Base-by-base conservation (phyloP, 92 coral and sea anemone species). In the Actinernus sp. region DNA sequence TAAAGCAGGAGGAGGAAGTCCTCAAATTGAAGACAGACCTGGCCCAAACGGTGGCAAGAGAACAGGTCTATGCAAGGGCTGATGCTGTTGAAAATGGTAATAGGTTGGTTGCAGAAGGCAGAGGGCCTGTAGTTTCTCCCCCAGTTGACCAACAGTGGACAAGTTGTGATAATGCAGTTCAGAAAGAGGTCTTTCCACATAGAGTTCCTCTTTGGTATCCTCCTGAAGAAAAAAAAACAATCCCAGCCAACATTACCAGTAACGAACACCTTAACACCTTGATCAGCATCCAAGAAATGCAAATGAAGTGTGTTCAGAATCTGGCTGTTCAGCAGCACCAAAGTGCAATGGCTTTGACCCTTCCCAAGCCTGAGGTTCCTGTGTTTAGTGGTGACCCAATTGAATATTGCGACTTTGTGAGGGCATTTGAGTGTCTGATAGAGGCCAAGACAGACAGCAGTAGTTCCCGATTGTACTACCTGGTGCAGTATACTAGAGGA, bases 371-470 rank as follows among this genome's bases (percentile, higher is more conserved):
- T 37, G 43, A 37, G 23, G 55, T 74, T 33, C 66, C 61, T 26
- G 46, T 47, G 3, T 76, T 76, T 31, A 46, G 19, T 14, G 83
- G 83, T 6, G 68, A 76, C 46, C 76, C 76, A 3, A 55, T 33
- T 23, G 58, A 67, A 27, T 76, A 76, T n/a, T n/a, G n/a, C n/a
- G n/a, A n/a, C n/a, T n/a, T n/a, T n/a, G n/a, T n/a, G n/a, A n/a
- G n/a, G n/a, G n/a, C n/a, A n/a, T n/a, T n/a, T n/a, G n/a, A n/a
- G n/a, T n/a, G n/a, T n/a, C n/a, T n/a, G n/a, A n/a, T n/a, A n/a
- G n/a, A n/a, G n/a, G n/a, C n/a, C n/a, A n/a, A n/a, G n/a, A n/a
- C n/a, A n/a, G n/a, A n/a, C n/a, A n/a, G n/a, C n/a, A n/a, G n/a
- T n/a, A n/a, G n/a, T n/a, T n/a, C n/a, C n/a, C n/a, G n/a, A n/a